phyloP scores from a whole-genome alignment of 2,113 vertebrate genomes.

The Alligator sinensis region DNA sequence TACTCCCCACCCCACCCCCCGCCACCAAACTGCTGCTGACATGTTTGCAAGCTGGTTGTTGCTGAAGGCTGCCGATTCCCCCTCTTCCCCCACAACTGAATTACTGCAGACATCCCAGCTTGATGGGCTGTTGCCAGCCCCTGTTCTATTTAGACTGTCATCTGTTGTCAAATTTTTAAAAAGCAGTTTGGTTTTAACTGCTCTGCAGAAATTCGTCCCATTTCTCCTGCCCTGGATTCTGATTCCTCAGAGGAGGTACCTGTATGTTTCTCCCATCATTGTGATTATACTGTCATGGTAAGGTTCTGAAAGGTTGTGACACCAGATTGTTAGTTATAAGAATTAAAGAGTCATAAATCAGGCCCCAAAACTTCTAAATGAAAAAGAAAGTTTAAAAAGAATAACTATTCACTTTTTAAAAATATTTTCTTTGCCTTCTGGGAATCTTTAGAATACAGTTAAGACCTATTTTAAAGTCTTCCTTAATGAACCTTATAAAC shows the following conservation, averaged over 20 bases:
- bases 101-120: no score
- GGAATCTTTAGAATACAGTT: not conserved
- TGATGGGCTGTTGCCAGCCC: no score
- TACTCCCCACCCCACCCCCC: no score
- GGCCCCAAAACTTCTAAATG: conserved; percentile 1
- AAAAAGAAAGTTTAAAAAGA: conserved; percentile 21
- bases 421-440: conserved; percentile 32
- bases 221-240: not conserved
- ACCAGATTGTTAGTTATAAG: conserved; percentile 27
- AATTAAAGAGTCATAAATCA: conserved; percentile 54
- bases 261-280: conserved; percentile 26
- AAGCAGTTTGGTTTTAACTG: not conserved
- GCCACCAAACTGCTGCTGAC: no score
- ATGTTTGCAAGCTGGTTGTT: no score
- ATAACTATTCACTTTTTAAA: conserved; percentile 51
- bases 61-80: no score
- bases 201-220: not conserved
- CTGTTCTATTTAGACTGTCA: not conserved
- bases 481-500: not conserved
- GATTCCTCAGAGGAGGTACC: conserved; percentile 17
- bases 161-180: not conserved
- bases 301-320: not conserved
- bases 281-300: conserved; percentile 47
- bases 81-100: no score
- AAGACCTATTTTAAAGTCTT: not conserved